A percentile compares a stretch with the other conserved stretches of the same genome.
phyloP scores from a whole-genome alignment of 2,113 vertebrate species.

The Tursiops truncatus region DNA sequence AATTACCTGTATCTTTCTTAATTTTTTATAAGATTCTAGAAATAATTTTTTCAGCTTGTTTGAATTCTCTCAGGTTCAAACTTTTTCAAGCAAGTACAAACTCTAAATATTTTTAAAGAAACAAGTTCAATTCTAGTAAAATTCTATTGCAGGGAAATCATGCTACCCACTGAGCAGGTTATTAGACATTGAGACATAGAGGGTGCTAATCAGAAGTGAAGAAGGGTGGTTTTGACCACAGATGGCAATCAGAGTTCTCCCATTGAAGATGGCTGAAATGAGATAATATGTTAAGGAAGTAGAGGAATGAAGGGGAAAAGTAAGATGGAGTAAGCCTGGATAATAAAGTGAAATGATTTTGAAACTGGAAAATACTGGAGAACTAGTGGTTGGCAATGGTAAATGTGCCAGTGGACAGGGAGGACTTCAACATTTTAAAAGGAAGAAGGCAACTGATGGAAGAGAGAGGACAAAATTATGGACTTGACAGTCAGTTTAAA shows the following conservation, averaged over 20 bases:
- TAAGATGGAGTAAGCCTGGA: not conserved
- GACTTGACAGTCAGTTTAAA: constrained; percentile 74
- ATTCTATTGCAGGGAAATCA: not conserved
- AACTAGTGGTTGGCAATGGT: not conserved
- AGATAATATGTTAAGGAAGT: not conserved
- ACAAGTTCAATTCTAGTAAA: not conserved
- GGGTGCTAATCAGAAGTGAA: not conserved
- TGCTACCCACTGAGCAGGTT: not conserved
- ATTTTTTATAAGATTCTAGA: not conserved
- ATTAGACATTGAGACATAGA: not conserved
- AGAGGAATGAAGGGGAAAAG: not conserved
- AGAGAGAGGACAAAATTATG: constrained; percentile 67
- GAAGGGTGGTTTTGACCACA: not conserved
- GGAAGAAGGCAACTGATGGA: constrained; percentile 53
- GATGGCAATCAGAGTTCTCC: not conserved
- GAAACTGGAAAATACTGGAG: not conserved
- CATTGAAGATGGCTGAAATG: not conserved
- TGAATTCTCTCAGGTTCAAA: not conserved
- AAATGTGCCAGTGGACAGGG: not conserved
- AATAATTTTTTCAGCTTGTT: not conserved
- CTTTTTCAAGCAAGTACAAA: not conserved
- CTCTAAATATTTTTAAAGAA: not conserved
- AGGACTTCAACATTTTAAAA: constrained; percentile 45
- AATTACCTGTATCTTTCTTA: not conserved
- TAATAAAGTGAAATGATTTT: not conserved